Evolutionary conservation across 2,113 vertebrate species (phyloP).

Genomic region (Ptilonorhynchus violaceus): DNA sequence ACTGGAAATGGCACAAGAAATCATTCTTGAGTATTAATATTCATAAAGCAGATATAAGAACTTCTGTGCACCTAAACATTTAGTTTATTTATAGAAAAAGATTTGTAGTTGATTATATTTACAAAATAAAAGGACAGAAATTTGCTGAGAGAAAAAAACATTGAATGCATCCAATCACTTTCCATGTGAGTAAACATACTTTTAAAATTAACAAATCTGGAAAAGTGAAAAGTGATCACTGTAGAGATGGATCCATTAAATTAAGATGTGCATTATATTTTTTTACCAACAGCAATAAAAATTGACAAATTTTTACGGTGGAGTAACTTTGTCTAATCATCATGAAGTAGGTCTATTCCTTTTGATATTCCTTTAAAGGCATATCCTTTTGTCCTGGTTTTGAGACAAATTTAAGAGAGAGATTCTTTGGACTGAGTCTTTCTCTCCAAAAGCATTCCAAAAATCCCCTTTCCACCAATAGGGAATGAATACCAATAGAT

Average conservation of each 20-base stretch:
- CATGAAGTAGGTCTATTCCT: not conserved
- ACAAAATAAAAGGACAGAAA: not conserved
- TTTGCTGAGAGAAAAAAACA: not conserved
- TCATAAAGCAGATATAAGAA: not conserved
- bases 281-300: not conserved
- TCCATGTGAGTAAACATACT: not conserved
- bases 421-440: too few relatives aligned
- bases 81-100: not conserved
- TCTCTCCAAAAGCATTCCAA: too few relatives aligned
- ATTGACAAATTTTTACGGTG: not conserved
- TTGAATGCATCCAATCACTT: not conserved
- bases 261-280: not conserved
- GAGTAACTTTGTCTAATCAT: not conserved
- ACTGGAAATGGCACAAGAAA: not conserved
- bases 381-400: too few relatives aligned
- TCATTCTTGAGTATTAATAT: not conserved
- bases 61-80: not conserved
- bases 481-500: too few relatives aligned
- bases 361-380: too few relatives aligned
- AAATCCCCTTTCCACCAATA: too few relatives aligned
- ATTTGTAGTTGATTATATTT: not conserved
- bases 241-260: not conserved
- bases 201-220: not conserved
- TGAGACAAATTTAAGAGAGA: too few relatives aligned
- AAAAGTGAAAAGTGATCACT: not conserved